Conservation (phyloP, 2,888 invertebrate species). For the Trichogramma dendrolimi region DNA sequence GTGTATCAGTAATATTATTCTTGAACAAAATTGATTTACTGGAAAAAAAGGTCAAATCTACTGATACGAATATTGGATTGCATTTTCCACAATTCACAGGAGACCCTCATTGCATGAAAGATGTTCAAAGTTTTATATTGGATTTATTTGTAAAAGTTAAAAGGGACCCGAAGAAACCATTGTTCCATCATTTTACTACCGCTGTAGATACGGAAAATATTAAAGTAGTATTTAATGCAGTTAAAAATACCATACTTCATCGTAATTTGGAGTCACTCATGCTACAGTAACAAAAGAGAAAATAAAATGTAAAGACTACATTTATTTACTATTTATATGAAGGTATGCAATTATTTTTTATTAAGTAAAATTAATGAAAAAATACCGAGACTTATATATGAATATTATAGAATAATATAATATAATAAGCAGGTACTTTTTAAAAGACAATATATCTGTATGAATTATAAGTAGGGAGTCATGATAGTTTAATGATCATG, state of each 20-base stretch:
- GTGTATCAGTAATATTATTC: constrained; percentile 94
- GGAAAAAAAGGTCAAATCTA: constrained; percentile 78
- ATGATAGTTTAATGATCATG: constrained; percentile 31
- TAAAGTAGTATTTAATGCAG: constrained; percentile 95
- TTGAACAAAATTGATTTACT: constrained; percentile 96
- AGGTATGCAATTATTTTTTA: constrained; percentile 30
- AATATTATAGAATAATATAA: constrained; percentile 36
- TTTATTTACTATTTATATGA: constrained; percentile 11
- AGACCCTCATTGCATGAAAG: constrained; percentile 76
- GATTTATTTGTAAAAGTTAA: constrained; percentile 83
- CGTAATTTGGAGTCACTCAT: constrained; percentile 90
- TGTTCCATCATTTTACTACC: constrained; percentile 97
- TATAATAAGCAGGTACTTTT: constrained; percentile 33
- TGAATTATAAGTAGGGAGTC: constrained; percentile 32
- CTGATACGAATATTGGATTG: constrained; percentile 81
- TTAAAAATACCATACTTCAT: constrained; percentile 94
- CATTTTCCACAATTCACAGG: constrained; percentile 82
- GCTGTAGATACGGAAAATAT: constrained; percentile 99
- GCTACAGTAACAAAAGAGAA: constrained; percentile 55
- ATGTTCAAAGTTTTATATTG: constrained; percentile 88
- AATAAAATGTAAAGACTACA: constrained; percentile 10
- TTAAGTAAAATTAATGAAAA: constrained; percentile 28
- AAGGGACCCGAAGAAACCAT: constrained; percentile 74
- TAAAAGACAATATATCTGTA: constrained; percentile 40
- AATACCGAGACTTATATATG: constrained; percentile 34